Evolutionary conservation across 2,888 invertebrate species (phyloP).

Genomic region (Trichopoda pennipes): DNA sequence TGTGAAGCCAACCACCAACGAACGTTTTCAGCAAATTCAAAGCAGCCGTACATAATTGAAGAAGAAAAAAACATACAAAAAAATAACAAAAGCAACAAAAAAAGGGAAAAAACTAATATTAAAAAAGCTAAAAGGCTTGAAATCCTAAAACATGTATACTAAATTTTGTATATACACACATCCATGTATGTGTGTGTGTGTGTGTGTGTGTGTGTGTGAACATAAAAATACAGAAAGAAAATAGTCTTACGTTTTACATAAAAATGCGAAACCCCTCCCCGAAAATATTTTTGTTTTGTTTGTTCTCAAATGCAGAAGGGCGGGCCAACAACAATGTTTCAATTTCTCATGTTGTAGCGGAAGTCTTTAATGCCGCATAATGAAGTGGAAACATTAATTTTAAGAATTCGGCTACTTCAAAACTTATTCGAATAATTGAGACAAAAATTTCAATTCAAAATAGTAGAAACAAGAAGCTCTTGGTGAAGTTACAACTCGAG

Average conservation of each 20-base stretch:
- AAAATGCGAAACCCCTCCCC: conserved; percentile 19
- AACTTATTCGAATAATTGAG: not conserved
- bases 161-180: not conserved
- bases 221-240: conserved; percentile 31
- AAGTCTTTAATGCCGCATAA: not conserved
- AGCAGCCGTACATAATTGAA: conserved; percentile 8
- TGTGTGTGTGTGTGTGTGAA: not conserved
- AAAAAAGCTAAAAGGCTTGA: conserved; percentile 3
- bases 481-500: too few species aligned
- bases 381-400: not conserved
- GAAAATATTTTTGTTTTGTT: not conserved
- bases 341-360: not conserved
- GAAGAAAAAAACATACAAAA: too few species aligned
- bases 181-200: not conserved
- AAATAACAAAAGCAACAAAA: conserved; percentile 6
- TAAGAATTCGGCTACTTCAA: not conserved
- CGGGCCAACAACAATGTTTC: not conserved
- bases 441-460: not conserved
- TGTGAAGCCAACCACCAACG: conserved; percentile 30
- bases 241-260: conserved; percentile 39
- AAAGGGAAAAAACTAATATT: not conserved
- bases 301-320: not conserved
- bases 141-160: not conserved
- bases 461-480: too few species aligned
- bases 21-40: conserved; percentile 20